A percentile compares a stretch with the other conserved stretches of the same genome.
Evolutionary conservation across 2,113 vertebrate genomes (phyloP).

Genomic region (Lethenteron camtschaticum): DNA sequence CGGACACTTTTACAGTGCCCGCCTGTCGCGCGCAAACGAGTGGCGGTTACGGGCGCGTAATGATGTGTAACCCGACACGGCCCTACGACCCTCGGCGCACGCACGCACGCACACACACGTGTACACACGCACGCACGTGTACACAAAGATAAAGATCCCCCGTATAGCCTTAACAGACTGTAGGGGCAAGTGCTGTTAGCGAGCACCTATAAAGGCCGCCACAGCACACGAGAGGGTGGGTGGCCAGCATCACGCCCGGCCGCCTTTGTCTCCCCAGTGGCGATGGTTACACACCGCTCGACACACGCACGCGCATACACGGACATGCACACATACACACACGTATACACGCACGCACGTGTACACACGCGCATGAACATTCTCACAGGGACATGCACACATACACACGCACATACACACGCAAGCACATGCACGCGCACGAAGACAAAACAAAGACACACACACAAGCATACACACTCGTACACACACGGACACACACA

Average conservation of each 20-base stretch:
- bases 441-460: not conserved
- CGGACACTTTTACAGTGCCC: too few species aligned
- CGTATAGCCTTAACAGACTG: too few species aligned
- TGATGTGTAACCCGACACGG: too few species aligned
- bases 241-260: too few species aligned
- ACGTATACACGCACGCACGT: not conserved
- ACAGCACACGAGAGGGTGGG: too few species aligned
- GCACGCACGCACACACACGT: not conserved
- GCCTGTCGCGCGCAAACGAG: too few species aligned
- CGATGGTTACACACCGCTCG: not conserved
- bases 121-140: not conserved
- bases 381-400: not conserved
- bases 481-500: not conserved
- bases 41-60: too few species aligned
- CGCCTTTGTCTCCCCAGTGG: too few species aligned
- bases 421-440: not conserved
- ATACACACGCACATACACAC: not conserved
- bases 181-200: too few species aligned
- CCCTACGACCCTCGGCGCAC: not conserved
- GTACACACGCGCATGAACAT: not conserved
- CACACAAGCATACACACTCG: not conserved
- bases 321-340: not conserved
- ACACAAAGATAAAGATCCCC: not conserved
- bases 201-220: too few species aligned
- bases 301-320: not conserved